Evolutionary conservation across 1,140 invertebrate species (phyloP), one percentile per base, ranked within the genome.

Genomic region (Bombus confusus): DNA sequence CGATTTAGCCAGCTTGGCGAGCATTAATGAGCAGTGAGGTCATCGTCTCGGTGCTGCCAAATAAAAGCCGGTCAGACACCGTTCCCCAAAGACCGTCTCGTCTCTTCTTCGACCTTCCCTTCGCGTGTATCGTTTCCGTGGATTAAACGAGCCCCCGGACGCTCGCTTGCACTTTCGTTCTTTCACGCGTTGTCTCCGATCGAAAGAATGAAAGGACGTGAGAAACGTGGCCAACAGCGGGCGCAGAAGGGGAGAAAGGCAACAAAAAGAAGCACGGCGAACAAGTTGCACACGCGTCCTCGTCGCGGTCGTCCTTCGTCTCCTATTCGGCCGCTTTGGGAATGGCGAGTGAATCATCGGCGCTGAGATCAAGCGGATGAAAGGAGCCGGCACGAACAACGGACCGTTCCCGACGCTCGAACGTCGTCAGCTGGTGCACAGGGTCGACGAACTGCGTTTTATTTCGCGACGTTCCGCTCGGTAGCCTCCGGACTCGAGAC

Each of bases 21-120:
- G 80, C 80, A 86, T 83, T 82, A 86, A 83, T 82, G 85, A 86
- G 80, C 72, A 83, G 85, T 83, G 85, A 86, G 85, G 85, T 86
- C 85, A 86, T 86, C 85, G 85, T 72, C 80, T 83, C 78, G 76
- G 4, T 59, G 80, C 72, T 86, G 85, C 80, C 80, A 86, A 86
- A 86, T 80, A 86, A 83, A 86, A 85, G 75, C 52, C 76, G 66
- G 57, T 43, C 78, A 85, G 83, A 85, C 69, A 82, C 73, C 73
- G 62, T 74, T 68, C 71, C 43, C 77, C 28, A 34, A 64, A 8
- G 12, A 37, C 41, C 25, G 15, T 43, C 43, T 22, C n/a, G 62
- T n/a, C 43, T 31, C 39, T 52, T 41, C 52, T 18, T 73, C 79
- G 57, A 86, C 39, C 69, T 82, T 80, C 47, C 25, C 77, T 72